Base-by-base conservation (phyloP, 2,888 invertebrate species). In the Eupithecia insigniata region DNA sequence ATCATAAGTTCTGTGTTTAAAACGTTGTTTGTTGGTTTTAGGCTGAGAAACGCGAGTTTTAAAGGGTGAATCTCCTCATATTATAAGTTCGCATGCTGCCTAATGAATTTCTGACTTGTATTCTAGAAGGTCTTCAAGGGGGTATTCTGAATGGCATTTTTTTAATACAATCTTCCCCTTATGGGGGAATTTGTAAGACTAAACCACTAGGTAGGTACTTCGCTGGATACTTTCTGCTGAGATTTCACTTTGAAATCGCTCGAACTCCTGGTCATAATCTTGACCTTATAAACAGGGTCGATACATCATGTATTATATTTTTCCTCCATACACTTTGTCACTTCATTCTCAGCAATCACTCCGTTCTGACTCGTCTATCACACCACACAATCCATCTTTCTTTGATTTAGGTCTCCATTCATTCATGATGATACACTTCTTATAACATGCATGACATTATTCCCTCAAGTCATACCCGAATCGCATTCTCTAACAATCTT, bases 1-100 rank as follows among this genome's bases (percentile, higher is more conserved):
- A 69, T 73, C 60, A 74, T 74, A 74, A 70, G 68, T 71, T 67
- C 32, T 67, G 74, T 12, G 60, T 18, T 28, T 60, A 60, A 34
- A 34, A n/a, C 34, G 34, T 32, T 10, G 61, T 61, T 32, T 10
- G 34, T 61, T 18, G 28, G 62, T 2, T 62, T 58, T 30, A 18
- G 18, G 30, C 60, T 60, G 60, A 30, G 60, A 60, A 18, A 30
- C 18, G 14, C 14, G 60, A 60, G 1, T 60, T 30, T 60, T 60
- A 51, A 22, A 51, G 46, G 10, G 10, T 51, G n/a, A 51, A 10
- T 22, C 46, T 10, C 8, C 22, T 22, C 60, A 8, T 26, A 14
- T 55, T 26, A 5, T 55, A 22, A 60, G 28, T 18, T 51, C 10
- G 22, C 22, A 46, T n/a, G 46, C 10, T 2, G 3, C 30, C 2